Percentiles rank a stretch among this genome's conserved stretches.
Evolutionary conservation across 1,140 invertebrate species (phyloP).

Genomic region (Nylanderia fulva): DNA sequence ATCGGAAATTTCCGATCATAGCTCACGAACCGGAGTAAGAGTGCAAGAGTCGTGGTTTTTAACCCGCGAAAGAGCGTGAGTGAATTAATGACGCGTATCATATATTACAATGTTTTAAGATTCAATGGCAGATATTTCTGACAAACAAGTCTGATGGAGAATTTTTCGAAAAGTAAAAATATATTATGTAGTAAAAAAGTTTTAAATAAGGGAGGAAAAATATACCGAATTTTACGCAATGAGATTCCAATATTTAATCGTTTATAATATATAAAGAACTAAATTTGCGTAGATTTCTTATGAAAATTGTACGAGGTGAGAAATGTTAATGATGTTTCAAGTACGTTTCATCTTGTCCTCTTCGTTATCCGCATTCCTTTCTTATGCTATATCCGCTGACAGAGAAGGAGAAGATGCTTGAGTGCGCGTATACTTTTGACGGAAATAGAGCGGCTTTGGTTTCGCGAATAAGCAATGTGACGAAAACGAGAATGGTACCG

Average conservation of each 20-base stretch:
- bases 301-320: slow-evolving; percentile 26
- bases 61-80: not conserved
- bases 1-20: slow-evolving; percentile 38
- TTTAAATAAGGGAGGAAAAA: not conserved
- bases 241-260: not conserved
- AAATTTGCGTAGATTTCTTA: not conserved
- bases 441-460: slow-evolving; percentile 67
- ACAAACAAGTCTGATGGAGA: no score
- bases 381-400: slow-evolving; percentile 31
- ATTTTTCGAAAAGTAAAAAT: no score
- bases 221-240: not conserved
- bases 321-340: slow-evolving; percentile 52
- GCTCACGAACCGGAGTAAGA: not conserved
- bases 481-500: slow-evolving; percentile 59
- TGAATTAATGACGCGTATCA: not conserved
- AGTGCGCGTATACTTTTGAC: slow-evolving; percentile 51
- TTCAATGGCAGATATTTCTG: not conserved
- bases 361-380: slow-evolving; percentile 69
- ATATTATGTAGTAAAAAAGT: not conserved
- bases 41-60: not conserved
- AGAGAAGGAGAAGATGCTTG: slow-evolving; percentile 32
- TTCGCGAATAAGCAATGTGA: slow-evolving; percentile 38
- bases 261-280: not conserved
- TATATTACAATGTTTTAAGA: not conserved
- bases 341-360: slow-evolving; percentile 53